Evolutionary conservation across 2,888 invertebrate genomes (phyloP).

Genomic region (Chromoteleia sp.): DNA sequence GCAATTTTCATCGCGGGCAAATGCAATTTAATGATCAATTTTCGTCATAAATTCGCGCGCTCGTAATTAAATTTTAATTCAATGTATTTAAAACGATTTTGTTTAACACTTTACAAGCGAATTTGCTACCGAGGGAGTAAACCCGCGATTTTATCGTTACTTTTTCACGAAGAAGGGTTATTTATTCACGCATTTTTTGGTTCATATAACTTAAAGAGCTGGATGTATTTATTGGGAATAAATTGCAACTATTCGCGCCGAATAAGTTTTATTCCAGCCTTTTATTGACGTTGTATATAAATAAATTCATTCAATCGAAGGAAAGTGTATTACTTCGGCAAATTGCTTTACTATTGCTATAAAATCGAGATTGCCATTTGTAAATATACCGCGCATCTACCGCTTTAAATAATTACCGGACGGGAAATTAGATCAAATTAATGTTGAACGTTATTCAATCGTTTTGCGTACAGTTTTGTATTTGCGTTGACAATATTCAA

Average conservation of each 20-base stretch:
- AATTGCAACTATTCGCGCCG: slow-evolving; percentile 21
- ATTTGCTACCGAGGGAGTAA: no score
- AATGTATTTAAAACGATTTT: no score
- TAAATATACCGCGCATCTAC: slow-evolving; percentile 18
- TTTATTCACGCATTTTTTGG: slow-evolving; percentile 9
- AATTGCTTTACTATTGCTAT: slow-evolving; percentile 55
- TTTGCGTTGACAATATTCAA: not conserved
- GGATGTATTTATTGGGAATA: slow-evolving; percentile 23
- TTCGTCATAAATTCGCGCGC: no score
- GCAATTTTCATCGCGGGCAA: no score
- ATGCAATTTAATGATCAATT: no score
- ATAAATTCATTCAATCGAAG: slow-evolving; percentile 59
- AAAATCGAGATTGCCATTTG: slow-evolving; percentile 47
- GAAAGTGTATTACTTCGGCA: slow-evolving; percentile 50
- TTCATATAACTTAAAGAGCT: slow-evolving; percentile 1
- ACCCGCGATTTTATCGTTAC: no score
- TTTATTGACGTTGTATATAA: slow-evolving; percentile 55
- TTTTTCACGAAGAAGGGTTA: not conserved
- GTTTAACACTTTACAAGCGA: no score
- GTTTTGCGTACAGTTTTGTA: not conserved
- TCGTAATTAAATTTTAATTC: no score
- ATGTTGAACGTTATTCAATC: slow-evolving; percentile 17
- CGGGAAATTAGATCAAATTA: slow-evolving; percentile 22
- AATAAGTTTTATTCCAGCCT: slow-evolving; percentile 35
- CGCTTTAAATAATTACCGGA: slow-evolving; percentile 38